Conservation (phyloP, 2,113 vertebrate species). For the Aleadryas rufinucha region DNA sequence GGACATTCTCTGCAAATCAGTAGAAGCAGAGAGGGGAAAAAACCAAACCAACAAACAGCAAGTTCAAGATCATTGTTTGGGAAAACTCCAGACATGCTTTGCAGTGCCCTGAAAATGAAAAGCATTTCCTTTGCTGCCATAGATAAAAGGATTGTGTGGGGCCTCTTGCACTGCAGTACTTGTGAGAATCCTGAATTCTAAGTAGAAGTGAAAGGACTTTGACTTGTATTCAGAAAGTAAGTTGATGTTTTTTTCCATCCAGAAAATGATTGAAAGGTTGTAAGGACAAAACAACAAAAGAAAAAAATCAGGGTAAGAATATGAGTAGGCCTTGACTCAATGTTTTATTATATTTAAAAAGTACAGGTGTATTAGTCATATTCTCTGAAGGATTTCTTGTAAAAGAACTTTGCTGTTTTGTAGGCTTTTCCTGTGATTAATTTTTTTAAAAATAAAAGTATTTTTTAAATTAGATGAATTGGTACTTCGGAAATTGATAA, state of each 20-base stretch:
- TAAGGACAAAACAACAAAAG: constrained; percentile 53
- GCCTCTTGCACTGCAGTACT: background rate
- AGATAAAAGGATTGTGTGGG: background rate
- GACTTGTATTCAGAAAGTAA: constrained; percentile 37
- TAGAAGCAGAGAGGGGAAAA: background rate
- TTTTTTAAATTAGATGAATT: background rate
- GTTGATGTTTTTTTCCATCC: constrained; percentile 61
- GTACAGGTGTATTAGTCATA: constrained; percentile 68
- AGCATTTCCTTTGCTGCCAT: background rate
- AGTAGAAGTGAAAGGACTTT: constrained; percentile 66
- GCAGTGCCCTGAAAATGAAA: background rate
- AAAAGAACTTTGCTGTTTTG: constrained; percentile 44
- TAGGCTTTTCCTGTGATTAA: constrained; percentile 9
- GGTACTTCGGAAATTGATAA: background rate
- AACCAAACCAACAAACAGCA: background rate
- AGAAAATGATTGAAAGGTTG: constrained; percentile 59
- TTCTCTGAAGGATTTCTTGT: constrained; percentile 69
- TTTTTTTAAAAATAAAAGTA: background rate
- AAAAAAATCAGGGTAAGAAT: constrained; percentile 64
- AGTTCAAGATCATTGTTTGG: background rate
- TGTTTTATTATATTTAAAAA: constrained; percentile 56
- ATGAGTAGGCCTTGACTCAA: constrained; percentile 65
- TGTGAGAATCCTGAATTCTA: constrained; percentile 47
- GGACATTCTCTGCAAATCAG: background rate
- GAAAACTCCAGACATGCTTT: background rate